Percentiles rank a stretch among this genome's conserved stretches.
These are phyloP conservation scores for Metridium senile DNA, from an alignment of 92 coral and sea anemone species.

Conservation along the genomic window DNA sequence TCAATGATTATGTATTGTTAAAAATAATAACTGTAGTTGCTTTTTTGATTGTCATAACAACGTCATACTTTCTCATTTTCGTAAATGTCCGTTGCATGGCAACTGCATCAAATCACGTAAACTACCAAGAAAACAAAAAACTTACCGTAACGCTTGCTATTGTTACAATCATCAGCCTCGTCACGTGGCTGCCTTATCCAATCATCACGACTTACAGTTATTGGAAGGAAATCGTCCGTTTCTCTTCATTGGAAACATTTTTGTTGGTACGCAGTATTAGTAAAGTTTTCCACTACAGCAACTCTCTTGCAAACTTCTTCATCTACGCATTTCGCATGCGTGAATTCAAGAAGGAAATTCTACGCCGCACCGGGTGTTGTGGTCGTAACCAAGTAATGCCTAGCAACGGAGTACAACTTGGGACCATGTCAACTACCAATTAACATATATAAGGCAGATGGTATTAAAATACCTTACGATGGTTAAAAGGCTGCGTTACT, in stretches of 20 bases:
- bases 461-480: no score
- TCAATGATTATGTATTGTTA: neutral
- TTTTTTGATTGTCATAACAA: neutral
- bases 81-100: constrained; percentile 1
- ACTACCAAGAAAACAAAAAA: neutral
- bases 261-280: neutral
- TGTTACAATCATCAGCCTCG: neutral
- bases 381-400: neutral
- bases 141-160: neutral
- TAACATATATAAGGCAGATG: neutral
- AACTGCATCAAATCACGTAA: neutral
- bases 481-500: no score
- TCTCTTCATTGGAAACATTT: neutral
- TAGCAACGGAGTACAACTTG: neutral
- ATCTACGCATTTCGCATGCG: constrained; percentile 20
- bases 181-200: neutral
- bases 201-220: neutral
- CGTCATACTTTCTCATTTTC: neutral
- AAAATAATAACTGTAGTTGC: neutral
- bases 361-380: neutral
- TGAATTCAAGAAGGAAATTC: constrained; percentile 5
- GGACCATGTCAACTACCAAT: neutral
- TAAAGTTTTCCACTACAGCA: constrained; percentile 14
- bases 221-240: neutral
- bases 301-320: constrained; percentile 14